Percentiles rank a stretch among this genome's conserved stretches.
These are phyloP conservation scores for Tetropium fuscum DNA, from an alignment of 2,888 invertebrate species.

Conservation along the genomic window DNA sequence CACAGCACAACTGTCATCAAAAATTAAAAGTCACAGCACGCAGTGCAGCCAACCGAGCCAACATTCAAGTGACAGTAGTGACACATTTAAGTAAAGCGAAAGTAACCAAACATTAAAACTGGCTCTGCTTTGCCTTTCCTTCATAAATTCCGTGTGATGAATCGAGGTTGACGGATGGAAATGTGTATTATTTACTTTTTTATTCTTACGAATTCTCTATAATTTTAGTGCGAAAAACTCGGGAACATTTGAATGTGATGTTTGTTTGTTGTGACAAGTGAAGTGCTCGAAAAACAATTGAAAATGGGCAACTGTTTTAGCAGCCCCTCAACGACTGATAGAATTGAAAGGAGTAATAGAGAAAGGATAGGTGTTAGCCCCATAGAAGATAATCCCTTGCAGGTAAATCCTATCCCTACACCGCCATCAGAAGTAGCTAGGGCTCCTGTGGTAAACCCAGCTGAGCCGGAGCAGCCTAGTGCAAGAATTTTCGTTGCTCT, in stretches of 20 bases:
- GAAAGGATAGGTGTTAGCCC: conserved; percentile 63
- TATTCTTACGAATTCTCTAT: conserved; percentile 28
- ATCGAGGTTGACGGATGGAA: conserved; percentile 40
- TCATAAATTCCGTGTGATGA: conserved; percentile 40
- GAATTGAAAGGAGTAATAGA: conserved; percentile 67
- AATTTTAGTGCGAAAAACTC: conserved; percentile 24
- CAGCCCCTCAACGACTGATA: conserved; percentile 74
- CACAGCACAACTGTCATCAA: conserved; percentile 33
- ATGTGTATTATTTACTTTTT: conserved; percentile 31
- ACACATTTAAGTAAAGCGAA: conserved; percentile 29
- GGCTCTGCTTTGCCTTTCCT: conserved; percentile 48
- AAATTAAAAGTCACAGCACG: conserved; percentile 29
- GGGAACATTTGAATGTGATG: conserved; percentile 46
- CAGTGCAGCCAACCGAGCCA: conserved; percentile 24
- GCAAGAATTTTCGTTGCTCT: conserved; percentile 96
- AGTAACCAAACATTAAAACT: conserved; percentile 34
- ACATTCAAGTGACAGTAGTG: not conserved
- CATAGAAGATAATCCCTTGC: conserved; percentile 58
- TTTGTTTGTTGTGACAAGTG: conserved; percentile 51
- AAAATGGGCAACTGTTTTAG: conserved; percentile 91
- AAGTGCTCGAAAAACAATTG: conserved; percentile 42
- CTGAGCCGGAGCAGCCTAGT: conserved; percentile 74
- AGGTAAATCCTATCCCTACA: conserved; percentile 73
- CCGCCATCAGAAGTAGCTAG: conserved; percentile 80
- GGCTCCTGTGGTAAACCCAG: conserved; percentile 71